phyloP scores from a whole-genome alignment of 2,888 invertebrate species.

The Carabus problematicus region DNA sequence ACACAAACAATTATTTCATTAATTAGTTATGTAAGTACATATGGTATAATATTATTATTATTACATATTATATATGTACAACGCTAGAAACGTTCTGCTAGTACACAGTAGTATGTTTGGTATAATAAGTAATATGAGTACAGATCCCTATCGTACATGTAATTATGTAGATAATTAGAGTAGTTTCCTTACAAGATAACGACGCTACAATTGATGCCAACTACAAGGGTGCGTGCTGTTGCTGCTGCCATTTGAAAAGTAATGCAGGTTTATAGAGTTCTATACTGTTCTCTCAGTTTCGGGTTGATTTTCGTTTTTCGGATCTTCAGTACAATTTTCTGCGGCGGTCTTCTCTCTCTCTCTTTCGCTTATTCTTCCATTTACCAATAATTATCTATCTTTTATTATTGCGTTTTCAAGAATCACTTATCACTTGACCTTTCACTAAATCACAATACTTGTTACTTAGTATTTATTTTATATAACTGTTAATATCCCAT shows the following conservation, averaged over 20 bases:
- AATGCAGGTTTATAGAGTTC: conserved; percentile 5
- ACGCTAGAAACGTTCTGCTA: conserved; percentile 29
- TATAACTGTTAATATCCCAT: too few species aligned
- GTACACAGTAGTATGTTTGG: conserved; percentile 24
- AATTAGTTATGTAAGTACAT: conserved; percentile 8
- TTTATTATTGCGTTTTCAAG: too few species aligned
- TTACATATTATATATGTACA: conserved; percentile 34
- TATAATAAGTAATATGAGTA: conserved; percentile 20
- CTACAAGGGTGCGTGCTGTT: conserved; percentile 14
- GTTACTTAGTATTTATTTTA: too few species aligned
- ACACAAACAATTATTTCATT: conserved; percentile 17
- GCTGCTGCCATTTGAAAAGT: neutral
- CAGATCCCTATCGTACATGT: conserved; percentile 29
- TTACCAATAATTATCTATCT: too few species aligned
- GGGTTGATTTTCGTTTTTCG: too few species aligned
- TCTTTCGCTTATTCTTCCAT: too few species aligned
- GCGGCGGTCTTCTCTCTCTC: too few species aligned
- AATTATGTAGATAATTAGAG: conserved; percentile 13
- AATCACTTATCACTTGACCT: too few species aligned
- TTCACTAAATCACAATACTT: too few species aligned
- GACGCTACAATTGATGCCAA: conserved; percentile 12
- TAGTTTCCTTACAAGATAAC: conserved; percentile 14
- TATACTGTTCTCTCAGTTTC: neutral
- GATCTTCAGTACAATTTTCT: too few species aligned
- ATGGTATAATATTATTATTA: conserved; percentile 2